phyloP scores from a whole-genome alignment of 2,888 invertebrate genomes.

The Actias luna region DNA sequence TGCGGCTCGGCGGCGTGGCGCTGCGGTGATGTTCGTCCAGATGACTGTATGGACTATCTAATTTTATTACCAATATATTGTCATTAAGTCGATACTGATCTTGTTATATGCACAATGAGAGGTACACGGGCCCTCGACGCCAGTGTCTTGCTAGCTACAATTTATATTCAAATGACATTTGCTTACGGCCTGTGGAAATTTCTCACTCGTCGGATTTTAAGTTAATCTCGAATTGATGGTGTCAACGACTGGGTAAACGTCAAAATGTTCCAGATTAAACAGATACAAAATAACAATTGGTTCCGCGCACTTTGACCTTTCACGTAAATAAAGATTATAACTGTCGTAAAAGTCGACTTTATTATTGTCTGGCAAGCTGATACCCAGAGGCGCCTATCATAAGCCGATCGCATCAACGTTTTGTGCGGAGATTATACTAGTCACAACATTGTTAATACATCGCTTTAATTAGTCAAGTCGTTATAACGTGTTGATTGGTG shows the following conservation, averaged over 20 bases:
- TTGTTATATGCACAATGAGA: constrained; percentile 81
- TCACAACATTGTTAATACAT: constrained; percentile 41
- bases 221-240: constrained; percentile 75
- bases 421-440: constrained; percentile 38
- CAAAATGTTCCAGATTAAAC: constrained; percentile 45
- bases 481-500: constrained; percentile 54
- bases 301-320: constrained; percentile 37
- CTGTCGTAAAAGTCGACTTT: constrained; percentile 14
- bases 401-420: constrained; percentile 31
- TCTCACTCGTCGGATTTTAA: constrained; percentile 78
- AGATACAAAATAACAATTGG: constrained; percentile 36
- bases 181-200: constrained; percentile 71
- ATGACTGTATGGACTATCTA: constrained; percentile 79
- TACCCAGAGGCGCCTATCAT: constrained; percentile 18
- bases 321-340: constrained; percentile 35
- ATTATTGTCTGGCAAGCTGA: constrained; percentile 17
- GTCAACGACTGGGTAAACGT: constrained; percentile 53
- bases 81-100: constrained; percentile 82
- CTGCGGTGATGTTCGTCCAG: constrained; percentile 62
- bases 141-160: constrained; percentile 61
- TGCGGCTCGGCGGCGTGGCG: constrained; percentile 42
- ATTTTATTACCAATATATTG: constrained; percentile 82
- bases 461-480: constrained; percentile 53
- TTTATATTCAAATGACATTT: constrained; percentile 80
- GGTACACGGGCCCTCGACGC: constrained; percentile 60